These are phyloP conservation scores for Boleophthalmus pectinirostris DNA, from an alignment of 2,113 vertebrate genomes.

Conservation along the genomic window DNA sequence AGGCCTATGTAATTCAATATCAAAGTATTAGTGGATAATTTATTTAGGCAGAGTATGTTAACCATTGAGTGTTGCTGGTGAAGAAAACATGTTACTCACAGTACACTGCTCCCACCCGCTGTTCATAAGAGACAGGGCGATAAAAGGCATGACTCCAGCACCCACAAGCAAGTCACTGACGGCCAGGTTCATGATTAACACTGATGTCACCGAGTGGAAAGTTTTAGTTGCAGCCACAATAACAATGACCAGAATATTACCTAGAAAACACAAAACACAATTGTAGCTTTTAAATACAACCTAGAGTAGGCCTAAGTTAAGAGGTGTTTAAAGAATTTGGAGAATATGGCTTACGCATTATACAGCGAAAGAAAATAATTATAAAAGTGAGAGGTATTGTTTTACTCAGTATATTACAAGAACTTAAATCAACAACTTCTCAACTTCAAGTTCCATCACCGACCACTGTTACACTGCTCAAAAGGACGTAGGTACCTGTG, in stretches of 20 bases:
- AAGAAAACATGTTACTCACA: constrained; percentile 58
- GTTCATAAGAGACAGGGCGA: constrained; percentile 78
- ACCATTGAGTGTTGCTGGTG: background rate
- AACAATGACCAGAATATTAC: constrained; percentile 80
- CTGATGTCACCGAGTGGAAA: constrained; percentile 79
- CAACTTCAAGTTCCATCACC: background rate
- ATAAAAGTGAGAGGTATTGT: too few species aligned
- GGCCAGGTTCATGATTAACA: constrained; percentile 83
- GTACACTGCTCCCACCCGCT: constrained; percentile 69
- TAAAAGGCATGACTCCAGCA: constrained; percentile 82
- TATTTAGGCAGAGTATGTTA: too few species aligned
- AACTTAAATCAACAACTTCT: background rate
- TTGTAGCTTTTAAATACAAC: background rate
- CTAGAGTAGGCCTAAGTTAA: background rate
- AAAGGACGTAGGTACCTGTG: constrained; percentile 54
- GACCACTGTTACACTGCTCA: too few species aligned
- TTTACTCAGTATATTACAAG: too few species aligned
- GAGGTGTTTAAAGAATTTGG: background rate
- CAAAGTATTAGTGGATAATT: too few species aligned
- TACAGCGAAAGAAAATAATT: background rate
- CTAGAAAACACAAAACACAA: constrained; percentile 51
- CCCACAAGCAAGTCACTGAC: constrained; percentile 83
- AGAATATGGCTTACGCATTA: background rate
- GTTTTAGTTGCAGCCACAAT: constrained; percentile 80
- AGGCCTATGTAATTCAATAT: too few species aligned